phyloP scores from a whole-genome alignment of 2,888 invertebrate genomes.

The Lypha dubia region DNA sequence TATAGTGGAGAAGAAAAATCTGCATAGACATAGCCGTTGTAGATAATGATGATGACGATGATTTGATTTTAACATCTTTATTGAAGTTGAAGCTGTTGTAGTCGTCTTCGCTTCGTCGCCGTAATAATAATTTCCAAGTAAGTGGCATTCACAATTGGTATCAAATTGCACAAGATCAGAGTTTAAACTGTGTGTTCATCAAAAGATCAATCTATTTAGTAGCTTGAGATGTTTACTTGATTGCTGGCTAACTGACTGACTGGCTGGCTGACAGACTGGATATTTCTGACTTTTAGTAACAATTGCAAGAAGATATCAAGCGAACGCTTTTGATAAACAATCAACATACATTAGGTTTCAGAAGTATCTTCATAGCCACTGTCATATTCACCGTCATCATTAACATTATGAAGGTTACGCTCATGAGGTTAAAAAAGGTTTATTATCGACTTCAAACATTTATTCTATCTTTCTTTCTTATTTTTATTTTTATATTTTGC shows the following conservation, averaged over 20 bases:
- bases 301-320: slow-evolving; percentile 53
- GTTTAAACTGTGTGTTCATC: slow-evolving; percentile 51
- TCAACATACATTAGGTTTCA: slow-evolving; percentile 32
- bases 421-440: slow-evolving; percentile 54
- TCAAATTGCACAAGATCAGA: slow-evolving; percentile 68
- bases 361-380: slow-evolving; percentile 28
- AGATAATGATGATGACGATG: slow-evolving; percentile 56
- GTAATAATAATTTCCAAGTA: slow-evolving; percentile 58
- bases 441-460: slow-evolving; percentile 38
- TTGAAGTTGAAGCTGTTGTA: slow-evolving; percentile 51
- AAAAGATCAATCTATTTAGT: slow-evolving; percentile 58
- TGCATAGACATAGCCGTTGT: slow-evolving; percentile 67
- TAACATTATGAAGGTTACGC: slow-evolving; percentile 50
- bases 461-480: slow-evolving; percentile 3
- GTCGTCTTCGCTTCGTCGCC: slow-evolving; percentile 42
- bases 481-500: slow-evolving; percentile 30
- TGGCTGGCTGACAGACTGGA: slow-evolving; percentile 13
- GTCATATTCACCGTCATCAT: slow-evolving; percentile 49
- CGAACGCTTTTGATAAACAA: slow-evolving; percentile 21
- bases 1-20: slow-evolving; percentile 47
- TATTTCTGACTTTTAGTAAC: slow-evolving; percentile 8
- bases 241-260: slow-evolving; percentile 6
- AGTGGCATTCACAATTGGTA: slow-evolving; percentile 70
- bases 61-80: slow-evolving; percentile 68
- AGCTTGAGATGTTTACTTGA: slow-evolving; percentile 32